A percentile compares a stretch with the other conserved stretches of the same genome.
Evolutionary conservation across 2,888 invertebrate genomes (phyloP).

Genomic region (Diadegma fenestrale): DNA sequence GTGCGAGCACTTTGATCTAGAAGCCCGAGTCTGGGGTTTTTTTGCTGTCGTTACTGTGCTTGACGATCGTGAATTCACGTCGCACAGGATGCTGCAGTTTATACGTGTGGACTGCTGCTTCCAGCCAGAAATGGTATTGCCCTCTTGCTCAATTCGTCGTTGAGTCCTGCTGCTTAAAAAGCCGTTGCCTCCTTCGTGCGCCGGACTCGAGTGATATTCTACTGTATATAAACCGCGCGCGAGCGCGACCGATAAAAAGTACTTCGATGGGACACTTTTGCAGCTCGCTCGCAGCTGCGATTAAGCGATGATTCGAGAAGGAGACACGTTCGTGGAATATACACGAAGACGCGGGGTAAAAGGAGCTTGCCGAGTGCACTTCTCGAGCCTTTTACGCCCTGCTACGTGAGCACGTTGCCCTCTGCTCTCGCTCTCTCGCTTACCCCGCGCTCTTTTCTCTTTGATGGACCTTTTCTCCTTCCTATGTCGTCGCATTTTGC

Average conservation of each 20-base stretch:
- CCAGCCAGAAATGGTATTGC: slow-evolving; percentile 59
- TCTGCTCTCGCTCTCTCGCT: slow-evolving; percentile 2
- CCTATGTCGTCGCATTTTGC: slow-evolving; percentile 60
- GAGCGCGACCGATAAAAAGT: slow-evolving; percentile 52
- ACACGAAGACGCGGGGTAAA: slow-evolving; percentile 37
- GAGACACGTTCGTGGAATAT: slow-evolving; percentile 64
- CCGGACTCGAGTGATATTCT: slow-evolving; percentile 52
- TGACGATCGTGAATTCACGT: slow-evolving; percentile 49
- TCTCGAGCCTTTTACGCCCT: slow-evolving; percentile 64
- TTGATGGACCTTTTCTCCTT: slow-evolving; percentile 60
- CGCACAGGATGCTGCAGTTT: slow-evolving; percentile 25
- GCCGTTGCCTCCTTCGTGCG: slow-evolving; percentile 51
- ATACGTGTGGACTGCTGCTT: slow-evolving; percentile 37
- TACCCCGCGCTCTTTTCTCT: slow-evolving; percentile 37
- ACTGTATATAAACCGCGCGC: slow-evolving; percentile 20
- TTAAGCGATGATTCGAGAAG: slow-evolving; percentile 70
- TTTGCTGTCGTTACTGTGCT: slow-evolving; percentile 36
- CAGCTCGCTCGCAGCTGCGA: slow-evolving; percentile 63
- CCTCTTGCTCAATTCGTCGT: slow-evolving; percentile 58
- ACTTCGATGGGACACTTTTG: slow-evolving; percentile 57
- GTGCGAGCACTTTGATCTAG: slow-evolving; percentile 57
- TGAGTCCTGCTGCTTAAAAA: slow-evolving; percentile 58
- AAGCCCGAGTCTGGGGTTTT: slow-evolving; percentile 46
- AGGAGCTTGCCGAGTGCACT: slow-evolving; percentile 44
- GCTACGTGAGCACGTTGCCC: slow-evolving; percentile 26